Evolutionary conservation across 2,113 vertebrate genomes (phyloP), one percentile per base, ranked within the genome.

Genomic region (Chrysochloris asiatica): DNA sequence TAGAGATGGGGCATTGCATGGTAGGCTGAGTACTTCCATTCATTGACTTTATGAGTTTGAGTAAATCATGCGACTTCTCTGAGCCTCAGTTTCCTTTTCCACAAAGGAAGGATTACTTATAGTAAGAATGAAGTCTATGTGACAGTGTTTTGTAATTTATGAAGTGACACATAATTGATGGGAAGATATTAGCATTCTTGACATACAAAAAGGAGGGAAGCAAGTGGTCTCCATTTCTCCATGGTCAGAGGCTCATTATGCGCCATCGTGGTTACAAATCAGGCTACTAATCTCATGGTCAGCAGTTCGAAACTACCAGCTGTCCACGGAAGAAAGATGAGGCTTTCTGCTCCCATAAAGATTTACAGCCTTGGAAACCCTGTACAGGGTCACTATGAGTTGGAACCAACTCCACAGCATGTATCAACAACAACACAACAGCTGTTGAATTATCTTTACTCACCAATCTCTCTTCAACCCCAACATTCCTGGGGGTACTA

Each of bases 41-140:
- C 36, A 45, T 11, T n/a, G 67, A n/a, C 8, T 69, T 82, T 38
- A 38, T 24, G 52, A 69, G 38, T n/a, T 43, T 59, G 30, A 54
- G 43, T 10, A 33, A 50, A 38, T 48, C 54, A 8, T 4, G 10
- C 33, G 50, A 59, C 63, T 47, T 6, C 19, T 86, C 26, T 12
- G 43, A 41, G 36, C 41, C 47, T 94, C 88, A 61, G 9, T 83
- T 83, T 69, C 52, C 54, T 79, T 14, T 30, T 26, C 41, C 72
- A 61, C 73, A 7, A 85, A 65, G 16, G 59, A n/a, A 83, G 76
- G 52, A 48, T 52, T 82, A 78, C 38, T 72, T 36, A 61, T 11
- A 33, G 21, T 9, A n/a, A 76, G 67, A 78, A 72, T 72, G 67
- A 43, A 81, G 69, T 8, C 26, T 33, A 19, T 47, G 41, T 8